Base-by-base conservation (phyloP, 2,888 invertebrate genomes). In the Lobophora halterata region DNA sequence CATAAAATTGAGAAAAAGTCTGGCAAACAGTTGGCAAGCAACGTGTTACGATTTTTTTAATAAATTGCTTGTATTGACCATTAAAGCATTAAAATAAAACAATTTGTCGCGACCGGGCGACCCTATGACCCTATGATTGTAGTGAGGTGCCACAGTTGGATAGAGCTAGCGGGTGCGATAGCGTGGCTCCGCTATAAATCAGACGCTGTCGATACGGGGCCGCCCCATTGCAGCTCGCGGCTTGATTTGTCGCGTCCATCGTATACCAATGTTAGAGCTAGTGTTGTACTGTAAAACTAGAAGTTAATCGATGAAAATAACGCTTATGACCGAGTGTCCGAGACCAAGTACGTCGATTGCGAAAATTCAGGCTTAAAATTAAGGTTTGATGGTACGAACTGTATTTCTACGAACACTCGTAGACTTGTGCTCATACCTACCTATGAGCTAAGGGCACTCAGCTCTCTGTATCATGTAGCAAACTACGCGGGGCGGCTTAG, bases 221-320 rank as follows among this genome's bases (percentile, higher is more conserved):
- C 80, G 82, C 79, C 85, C 86, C 74, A 75, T 64, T 70, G 76
- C 74, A 71, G 66, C 77, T 71, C 79, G 76, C 68, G 75, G 64
- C 68, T 79, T 86, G 85, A 85, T 87, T 86, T 86, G 86, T 86
- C 82, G 81, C 77, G 78, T 77, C 78, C 83, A 77, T 72, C 75
- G 71, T 73, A 77, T 63, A 63, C 64, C 60, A 68, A 74, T 73
- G 61, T 70, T 65, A 65, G 60, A 52, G 55, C 13, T 57, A 52
- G 50, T 50, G 49, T 18, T 48, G 52, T 27, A 5, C 13, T 8
- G 5, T 8, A 8, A 10, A 17, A 14, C 5, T 17, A 17, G 5
- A 5, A n/a, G n/a, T 17, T 6, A 17, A 17, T 2, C 5, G 14
- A n/a, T n/a, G n/a, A n/a, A n/a, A n/a, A n/a, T n/a, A n/a, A n/a